Percentiles rank a stretch among this genome's conserved stretches.
phyloP scores from a whole-genome alignment of 2,797 vertebrate genomes.

The Cyprinodon diabolis region DNA sequence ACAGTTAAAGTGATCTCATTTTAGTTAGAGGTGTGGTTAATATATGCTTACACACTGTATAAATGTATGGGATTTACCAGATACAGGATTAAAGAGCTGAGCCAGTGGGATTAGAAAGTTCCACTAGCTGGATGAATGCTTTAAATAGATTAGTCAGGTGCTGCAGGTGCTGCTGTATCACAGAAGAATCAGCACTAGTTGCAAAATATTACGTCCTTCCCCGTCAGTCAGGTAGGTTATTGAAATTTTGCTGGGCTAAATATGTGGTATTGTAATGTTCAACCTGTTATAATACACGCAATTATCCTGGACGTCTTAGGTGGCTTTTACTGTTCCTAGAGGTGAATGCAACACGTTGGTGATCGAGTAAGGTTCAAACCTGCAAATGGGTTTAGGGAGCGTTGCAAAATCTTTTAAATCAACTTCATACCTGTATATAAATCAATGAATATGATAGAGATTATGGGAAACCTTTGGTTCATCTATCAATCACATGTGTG shows the following conservation, averaged over 20 bases:
- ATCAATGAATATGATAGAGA: not conserved
- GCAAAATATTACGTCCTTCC: slow-evolving; percentile 17
- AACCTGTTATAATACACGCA: not conserved
- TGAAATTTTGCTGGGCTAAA: not conserved
- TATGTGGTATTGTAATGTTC: not conserved
- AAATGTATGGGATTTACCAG: slow-evolving; percentile 30
- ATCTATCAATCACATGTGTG: not conserved
- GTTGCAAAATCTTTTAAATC: not conserved
- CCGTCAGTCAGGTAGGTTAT: slow-evolving; percentile 39
- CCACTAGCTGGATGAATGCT: slow-evolving; percentile 48
- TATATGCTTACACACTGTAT: not conserved
- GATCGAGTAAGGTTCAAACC: too few species aligned
- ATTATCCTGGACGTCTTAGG: not conserved
- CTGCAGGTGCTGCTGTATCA: slow-evolving; percentile 10
- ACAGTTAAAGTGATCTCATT: not conserved
- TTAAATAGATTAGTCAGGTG: slow-evolving; percentile 60
- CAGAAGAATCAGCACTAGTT: slow-evolving; percentile 5
- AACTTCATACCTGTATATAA: not conserved
- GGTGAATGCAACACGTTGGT: not conserved
- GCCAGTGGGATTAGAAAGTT: slow-evolving; percentile 75
- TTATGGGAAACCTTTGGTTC: not conserved
- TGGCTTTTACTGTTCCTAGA: not conserved
- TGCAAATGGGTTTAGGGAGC: not conserved
- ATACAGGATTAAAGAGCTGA: slow-evolving; percentile 63
- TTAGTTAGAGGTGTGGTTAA: not conserved